A percentile compares a stretch with the other conserved stretches of the same genome.
phyloP scores from a whole-genome alignment of 2,797 vertebrate genomes.

The Melanotaenia trifasciata region DNA sequence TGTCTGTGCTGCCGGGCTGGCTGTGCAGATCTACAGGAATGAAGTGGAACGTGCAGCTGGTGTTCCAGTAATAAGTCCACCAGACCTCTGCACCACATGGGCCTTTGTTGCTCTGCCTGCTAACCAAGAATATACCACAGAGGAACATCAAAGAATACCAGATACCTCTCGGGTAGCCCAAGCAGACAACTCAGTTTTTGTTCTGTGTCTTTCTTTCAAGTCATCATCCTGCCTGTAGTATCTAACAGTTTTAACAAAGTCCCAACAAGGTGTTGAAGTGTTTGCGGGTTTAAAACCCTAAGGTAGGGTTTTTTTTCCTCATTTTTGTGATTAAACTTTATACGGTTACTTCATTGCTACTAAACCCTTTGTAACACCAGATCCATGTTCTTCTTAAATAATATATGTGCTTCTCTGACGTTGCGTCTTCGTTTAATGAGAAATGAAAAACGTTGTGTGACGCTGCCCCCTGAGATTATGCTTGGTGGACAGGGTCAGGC shows the following conservation, averaged over 20 bases:
- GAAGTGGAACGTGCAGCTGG: slow-evolving; percentile 18
- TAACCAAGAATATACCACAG: slow-evolving; percentile 54
- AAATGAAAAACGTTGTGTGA: not conserved
- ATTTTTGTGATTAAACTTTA: slow-evolving; percentile 5
- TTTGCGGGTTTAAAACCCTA: slow-evolving; percentile 13
- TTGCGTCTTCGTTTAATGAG: not conserved
- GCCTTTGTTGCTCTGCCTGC: slow-evolving; percentile 63
- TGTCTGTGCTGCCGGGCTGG: slow-evolving; percentile 10
- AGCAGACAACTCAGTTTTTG: slow-evolving; percentile 7
- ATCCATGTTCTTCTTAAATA: slow-evolving; percentile 28
- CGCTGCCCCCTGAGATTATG: not conserved
- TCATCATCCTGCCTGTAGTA: slow-evolving; percentile 20
- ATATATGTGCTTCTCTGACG: not conserved
- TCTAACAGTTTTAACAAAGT: slow-evolving; percentile 22
- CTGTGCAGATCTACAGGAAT: slow-evolving; percentile 24
- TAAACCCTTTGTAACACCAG: slow-evolving; percentile 28
- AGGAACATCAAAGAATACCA: slow-evolving; percentile 67
- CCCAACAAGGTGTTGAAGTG: slow-evolving; percentile 11
- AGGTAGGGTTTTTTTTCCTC: slow-evolving; percentile 9
- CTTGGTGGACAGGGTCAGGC: not conserved
- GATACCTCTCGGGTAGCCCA: slow-evolving; percentile 28
- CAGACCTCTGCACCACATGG: slow-evolving; percentile 48
- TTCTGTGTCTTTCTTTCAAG: slow-evolving; percentile 19
- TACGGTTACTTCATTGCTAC: slow-evolving; percentile 23
- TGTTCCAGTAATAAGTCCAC: slow-evolving; percentile 26